These are phyloP conservation scores for Alcis repandata DNA, from an alignment of 2,888 invertebrate genomes.

Conservation along the genomic window DNA sequence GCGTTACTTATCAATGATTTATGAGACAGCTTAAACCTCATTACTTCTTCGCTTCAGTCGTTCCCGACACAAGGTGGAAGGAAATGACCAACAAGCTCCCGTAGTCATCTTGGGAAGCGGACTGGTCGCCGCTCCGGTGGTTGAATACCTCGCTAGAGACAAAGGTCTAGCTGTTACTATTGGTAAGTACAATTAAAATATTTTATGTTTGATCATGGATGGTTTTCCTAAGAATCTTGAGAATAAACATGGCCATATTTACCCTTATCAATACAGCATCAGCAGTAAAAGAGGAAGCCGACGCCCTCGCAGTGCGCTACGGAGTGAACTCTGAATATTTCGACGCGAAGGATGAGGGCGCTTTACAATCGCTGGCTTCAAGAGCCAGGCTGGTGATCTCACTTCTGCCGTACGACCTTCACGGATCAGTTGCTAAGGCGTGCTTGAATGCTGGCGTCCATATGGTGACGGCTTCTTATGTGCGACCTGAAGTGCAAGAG, in stretches of 20 bases:
- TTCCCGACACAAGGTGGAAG: conserved; percentile 91
- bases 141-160: conserved; percentile 96
- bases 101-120: conserved; percentile 98
- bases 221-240: not conserved
- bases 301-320: conserved; percentile 92
- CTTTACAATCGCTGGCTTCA: conserved; percentile 90
- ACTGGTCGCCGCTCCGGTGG: conserved; percentile 96
- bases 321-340: conserved; percentile 93
- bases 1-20: not conserved
- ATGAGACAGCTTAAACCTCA: not conserved
- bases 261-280: conserved; percentile 84
- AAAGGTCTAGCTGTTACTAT: conserved; percentile 93
- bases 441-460: conserved; percentile 96
- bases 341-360: conserved; percentile 92
- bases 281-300: conserved; percentile 95
- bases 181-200: conserved; percentile 77
- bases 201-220: not conserved
- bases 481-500: conserved; percentile 93
- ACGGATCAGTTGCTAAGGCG: conserved; percentile 93
- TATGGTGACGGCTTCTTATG: conserved; percentile 98
- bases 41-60: conserved; percentile 74
- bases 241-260: not conserved
- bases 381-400: conserved; percentile 93
- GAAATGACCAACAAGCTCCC: conserved; percentile 88
- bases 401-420: conserved; percentile 95